These are phyloP conservation scores for Neoseiulus cucumeris DNA, from an alignment of 1,140 invertebrate species.

Conservation along the genomic window DNA sequence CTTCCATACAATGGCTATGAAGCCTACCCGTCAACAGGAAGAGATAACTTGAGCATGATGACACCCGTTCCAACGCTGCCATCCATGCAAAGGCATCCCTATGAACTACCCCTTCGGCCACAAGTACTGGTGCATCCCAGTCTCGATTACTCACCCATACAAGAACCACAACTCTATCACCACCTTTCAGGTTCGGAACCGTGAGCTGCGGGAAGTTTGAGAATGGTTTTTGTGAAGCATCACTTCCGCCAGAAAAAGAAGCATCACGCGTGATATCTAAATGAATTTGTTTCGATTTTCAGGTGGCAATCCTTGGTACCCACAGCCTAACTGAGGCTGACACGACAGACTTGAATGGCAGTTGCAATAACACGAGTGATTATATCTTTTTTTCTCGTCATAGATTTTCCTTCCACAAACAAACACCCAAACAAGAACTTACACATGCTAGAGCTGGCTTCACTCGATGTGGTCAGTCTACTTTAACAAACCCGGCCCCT, in stretches of 20 bases:
- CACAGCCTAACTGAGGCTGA: slow-evolving; percentile 10
- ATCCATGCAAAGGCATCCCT: slow-evolving; percentile 6
- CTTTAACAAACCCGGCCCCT: background rate
- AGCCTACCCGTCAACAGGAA: background rate
- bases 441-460: too few species aligned
- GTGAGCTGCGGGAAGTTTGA: too few species aligned
- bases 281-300: background rate
- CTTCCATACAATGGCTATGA: slow-evolving; percentile 4
- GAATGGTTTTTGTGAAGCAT: too few species aligned
- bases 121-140: slow-evolving; percentile 31
- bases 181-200: slow-evolving; percentile 9
- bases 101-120: slow-evolving; percentile 54
- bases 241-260: too few species aligned
- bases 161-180: slow-evolving; percentile 4
- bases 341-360: slow-evolving; percentile 9
- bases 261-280: too few species aligned
- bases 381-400: too few species aligned
- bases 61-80: background rate
- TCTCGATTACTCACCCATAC: slow-evolving; percentile 13
- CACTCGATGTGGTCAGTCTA: too few species aligned
- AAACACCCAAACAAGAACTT: too few species aligned
- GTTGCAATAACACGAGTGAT: background rate
- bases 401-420: too few species aligned
- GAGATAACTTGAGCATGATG: slow-evolving; percentile 4
- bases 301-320: slow-evolving; percentile 9